Evolutionary conservation across 2,113 vertebrate genomes (phyloP).

Genomic region (Lepus americanus): DNA sequence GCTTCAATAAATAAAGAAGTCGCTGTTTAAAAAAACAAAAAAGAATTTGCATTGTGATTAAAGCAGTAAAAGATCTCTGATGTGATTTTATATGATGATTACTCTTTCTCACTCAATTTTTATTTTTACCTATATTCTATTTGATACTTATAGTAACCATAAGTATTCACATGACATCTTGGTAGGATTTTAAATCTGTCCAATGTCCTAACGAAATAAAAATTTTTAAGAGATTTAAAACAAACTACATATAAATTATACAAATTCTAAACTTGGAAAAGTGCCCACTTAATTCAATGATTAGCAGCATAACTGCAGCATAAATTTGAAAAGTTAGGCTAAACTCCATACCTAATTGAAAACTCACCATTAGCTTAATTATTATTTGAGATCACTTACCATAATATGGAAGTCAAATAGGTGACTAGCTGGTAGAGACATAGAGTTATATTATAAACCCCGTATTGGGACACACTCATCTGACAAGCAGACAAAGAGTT

Average conservation of each 20-base stretch:
- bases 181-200: conserved; percentile 10
- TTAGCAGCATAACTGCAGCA: not conserved
- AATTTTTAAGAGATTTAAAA: conserved; percentile 10
- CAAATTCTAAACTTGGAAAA: conserved; percentile 53
- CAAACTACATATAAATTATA: not conserved
- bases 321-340: conserved; percentile 20
- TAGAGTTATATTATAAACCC: not conserved
- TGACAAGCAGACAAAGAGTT: not conserved
- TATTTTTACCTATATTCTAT: not conserved
- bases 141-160: not conserved
- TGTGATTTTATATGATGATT: not conserved
- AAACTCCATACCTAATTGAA: not conserved
- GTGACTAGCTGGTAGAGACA: not conserved
- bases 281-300: conserved; percentile 19
- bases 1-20: conserved; percentile 26
- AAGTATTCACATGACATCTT: not conserved
- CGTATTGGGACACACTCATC: not conserved
- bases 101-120: conserved; percentile 6
- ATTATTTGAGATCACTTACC: not conserved
- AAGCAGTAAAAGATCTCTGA: not conserved
- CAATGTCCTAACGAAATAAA: not conserved
- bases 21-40: not conserved
- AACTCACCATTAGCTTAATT: not conserved
- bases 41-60: not conserved
- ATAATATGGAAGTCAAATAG: not conserved